A percentile compares a stretch with the other conserved stretches of the same genome.
Evolutionary conservation across 2,797 vertebrate species (phyloP).

Genomic region (Acrossocheilus wenchowensis): DNA sequence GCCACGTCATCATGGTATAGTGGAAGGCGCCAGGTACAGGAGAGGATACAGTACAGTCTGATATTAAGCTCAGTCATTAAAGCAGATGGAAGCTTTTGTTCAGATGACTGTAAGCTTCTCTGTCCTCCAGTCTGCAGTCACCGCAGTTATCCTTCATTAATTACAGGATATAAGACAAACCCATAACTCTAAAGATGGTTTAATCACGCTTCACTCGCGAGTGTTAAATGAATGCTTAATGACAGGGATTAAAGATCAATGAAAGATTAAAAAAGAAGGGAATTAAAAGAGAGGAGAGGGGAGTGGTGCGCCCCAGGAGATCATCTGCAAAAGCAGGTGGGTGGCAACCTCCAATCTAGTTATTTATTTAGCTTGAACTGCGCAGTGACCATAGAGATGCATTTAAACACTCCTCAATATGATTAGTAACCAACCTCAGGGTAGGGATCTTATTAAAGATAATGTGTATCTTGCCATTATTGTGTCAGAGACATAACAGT

Average conservation of each 20-base stretch:
- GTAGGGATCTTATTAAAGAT: slow-evolving; percentile 11
- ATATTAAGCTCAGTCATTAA: slow-evolving; percentile 29
- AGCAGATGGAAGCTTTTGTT: slow-evolving; percentile 6
- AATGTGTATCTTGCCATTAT: background rate
- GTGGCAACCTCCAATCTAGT: slow-evolving; percentile 24
- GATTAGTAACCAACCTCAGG: slow-evolving; percentile 10
- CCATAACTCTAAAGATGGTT: slow-evolving; percentile 34
- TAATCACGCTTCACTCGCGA: slow-evolving; percentile 35
- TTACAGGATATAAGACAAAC: slow-evolving; percentile 44
- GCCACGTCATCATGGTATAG: background rate
- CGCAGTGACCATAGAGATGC: slow-evolving; percentile 39
- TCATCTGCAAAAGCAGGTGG: slow-evolving; percentile 19
- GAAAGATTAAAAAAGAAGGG: slow-evolving; percentile 23
- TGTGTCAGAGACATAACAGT: background rate
- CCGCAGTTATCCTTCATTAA: slow-evolving; percentile 40
- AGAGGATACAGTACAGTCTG: background rate
- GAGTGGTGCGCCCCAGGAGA: slow-evolving; percentile 24
- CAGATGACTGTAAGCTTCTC: slow-evolving; percentile 5
- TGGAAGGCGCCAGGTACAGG: slow-evolving; percentile 4
- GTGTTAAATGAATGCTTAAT: slow-evolving; percentile 46
- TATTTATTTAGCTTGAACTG: slow-evolving; percentile 30
- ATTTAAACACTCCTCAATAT: slow-evolving; percentile 4
- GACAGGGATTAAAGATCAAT: slow-evolving; percentile 47
- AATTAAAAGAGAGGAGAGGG: slow-evolving; percentile 16
- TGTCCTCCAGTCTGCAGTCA: slow-evolving; percentile 22